These are phyloP conservation scores for Drosophila tropicalis DNA, from an alignment of 1,140 invertebrate genomes.

Conservation along the genomic window DNA sequence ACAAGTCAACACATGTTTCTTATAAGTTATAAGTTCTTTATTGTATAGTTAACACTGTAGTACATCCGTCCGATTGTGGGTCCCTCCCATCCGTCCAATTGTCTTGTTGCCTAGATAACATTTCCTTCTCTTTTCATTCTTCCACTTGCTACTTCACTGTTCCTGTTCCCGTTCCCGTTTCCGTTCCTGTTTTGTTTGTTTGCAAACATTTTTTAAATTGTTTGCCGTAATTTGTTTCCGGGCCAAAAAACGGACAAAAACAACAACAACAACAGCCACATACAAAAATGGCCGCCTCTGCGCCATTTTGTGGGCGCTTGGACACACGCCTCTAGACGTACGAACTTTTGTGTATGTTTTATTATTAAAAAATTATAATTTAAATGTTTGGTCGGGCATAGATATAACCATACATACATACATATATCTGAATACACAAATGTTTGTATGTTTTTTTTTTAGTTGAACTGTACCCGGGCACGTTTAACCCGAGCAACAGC, in stretches of 20 bases:
- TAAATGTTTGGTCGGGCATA: conserved; percentile 55
- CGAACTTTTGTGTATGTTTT: conserved; percentile 54
- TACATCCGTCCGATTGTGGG: conserved; percentile 40
- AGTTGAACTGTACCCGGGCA: conserved; percentile 19
- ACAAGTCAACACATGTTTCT: no score
- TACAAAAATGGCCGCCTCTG: conserved; percentile 68
- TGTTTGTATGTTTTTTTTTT: conserved; percentile 19
- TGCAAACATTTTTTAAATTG: conserved; percentile 82
- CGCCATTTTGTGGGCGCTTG: conserved; percentile 61
- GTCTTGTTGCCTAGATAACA: conserved; percentile 69
- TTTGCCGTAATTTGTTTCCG: conserved; percentile 81
- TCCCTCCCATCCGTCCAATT: conserved; percentile 23
- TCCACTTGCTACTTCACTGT: conserved; percentile 33
- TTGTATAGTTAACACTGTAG: conserved; percentile 31
- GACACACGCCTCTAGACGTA: conserved; percentile 24
- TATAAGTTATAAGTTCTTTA: not conserved
- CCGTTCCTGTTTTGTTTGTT: conserved; percentile 65
- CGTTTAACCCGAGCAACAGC: conserved; percentile 46
- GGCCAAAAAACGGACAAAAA: conserved; percentile 56
- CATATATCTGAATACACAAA: not conserved
- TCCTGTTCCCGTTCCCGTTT: conserved; percentile 33
- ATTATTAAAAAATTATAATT: conserved; percentile 79
- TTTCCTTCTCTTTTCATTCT: conserved; percentile 61
- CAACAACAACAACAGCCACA: conserved; percentile 44
- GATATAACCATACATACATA: conserved; percentile 31